phyloP scores from a whole-genome alignment of 2,888 invertebrate genomes.

The Entomobrya proxima region DNA sequence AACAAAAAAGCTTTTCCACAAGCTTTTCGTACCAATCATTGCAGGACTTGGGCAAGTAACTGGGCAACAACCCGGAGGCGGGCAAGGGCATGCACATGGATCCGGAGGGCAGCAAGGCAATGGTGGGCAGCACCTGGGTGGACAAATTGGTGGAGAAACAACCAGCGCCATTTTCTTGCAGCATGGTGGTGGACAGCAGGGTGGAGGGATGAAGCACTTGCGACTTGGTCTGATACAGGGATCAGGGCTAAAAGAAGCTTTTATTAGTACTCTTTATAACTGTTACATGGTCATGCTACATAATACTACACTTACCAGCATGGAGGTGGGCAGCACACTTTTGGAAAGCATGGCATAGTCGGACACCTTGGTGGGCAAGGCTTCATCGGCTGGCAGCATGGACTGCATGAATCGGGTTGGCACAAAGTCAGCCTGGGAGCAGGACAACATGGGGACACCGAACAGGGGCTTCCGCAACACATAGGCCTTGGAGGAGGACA shows the following conservation, averaged over 20 bases:
- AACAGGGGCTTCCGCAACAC: conserved; percentile 66
- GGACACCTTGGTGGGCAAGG: conserved; percentile 72
- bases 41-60: conserved; percentile 69
- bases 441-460: conserved; percentile 68
- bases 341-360: conserved; percentile 70
- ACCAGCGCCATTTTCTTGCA: conserved; percentile 74
- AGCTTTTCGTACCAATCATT: conserved; percentile 42
- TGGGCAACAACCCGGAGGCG: conserved; percentile 63
- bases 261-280: not conserved
- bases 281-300: not conserved
- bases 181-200: conserved; percentile 70
- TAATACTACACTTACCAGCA: conserved; percentile 54
- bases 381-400: conserved; percentile 72
- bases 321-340: conserved; percentile 73
- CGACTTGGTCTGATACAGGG: conserved; percentile 72
- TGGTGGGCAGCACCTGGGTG: conserved; percentile 72
- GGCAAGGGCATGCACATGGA: conserved; percentile 63
- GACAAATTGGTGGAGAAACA: conserved; percentile 73
- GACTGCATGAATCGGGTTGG: conserved; percentile 70
- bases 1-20: not conserved
- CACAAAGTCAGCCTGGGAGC: conserved; percentile 69
- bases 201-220: conserved; percentile 73
- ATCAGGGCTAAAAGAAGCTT: conserved; percentile 63
- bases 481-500: conserved; percentile 64
- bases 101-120: conserved; percentile 64